Base-by-base conservation (phyloP, 1,140 invertebrate genomes). In the Pemphigus obesinymphae region DNA sequence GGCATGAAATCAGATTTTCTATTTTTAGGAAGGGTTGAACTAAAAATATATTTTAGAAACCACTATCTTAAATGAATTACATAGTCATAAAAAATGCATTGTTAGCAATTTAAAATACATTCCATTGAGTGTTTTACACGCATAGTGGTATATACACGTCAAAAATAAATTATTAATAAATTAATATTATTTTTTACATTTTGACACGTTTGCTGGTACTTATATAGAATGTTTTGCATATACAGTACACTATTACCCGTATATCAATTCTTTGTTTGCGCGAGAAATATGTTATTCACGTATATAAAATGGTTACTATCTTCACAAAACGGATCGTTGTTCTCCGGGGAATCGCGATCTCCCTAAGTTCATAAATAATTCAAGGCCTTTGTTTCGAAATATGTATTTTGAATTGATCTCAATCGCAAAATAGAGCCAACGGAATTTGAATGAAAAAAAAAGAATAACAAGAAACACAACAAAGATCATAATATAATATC, bases 311-410 rank as follows among this genome's bases (percentile, higher is more conserved):
- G 17, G 55, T 31, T n/a, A 63, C 76, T n/a, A 55, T 61, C n/a
- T 73, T 45, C 45, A 50, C 43, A 73, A 73, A 31, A 73, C 70
- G 45, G 43, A 73, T 17, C 34, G 5, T 15, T n/a, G 26, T 63
- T 63, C 55, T 31, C 76, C 2, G 37, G 76, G 55, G 76, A 80
- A 43, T 61, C 29, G 34, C 6, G 50, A 29, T 61, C 31, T 40
- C 55, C 75, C 40, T 6, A n/a, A 80, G 34, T 80, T 63, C 26
- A 80, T 80, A 80, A 80, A 80, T 80, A 63, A 80, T 80, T 61
- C 76, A 80, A 17, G 17, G 53, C n/a, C 23, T 80, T 80, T 63
- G 76, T 80, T 40, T 29, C 53, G 20, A 45, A 80, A 45, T 80
- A 43, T 80, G 76, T 80, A 45, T 63, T 61, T 63, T 37, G n/a